Evolutionary conservation across 2,797 vertebrate species (phyloP).

Genomic region (Myotis vivesi): DNA sequence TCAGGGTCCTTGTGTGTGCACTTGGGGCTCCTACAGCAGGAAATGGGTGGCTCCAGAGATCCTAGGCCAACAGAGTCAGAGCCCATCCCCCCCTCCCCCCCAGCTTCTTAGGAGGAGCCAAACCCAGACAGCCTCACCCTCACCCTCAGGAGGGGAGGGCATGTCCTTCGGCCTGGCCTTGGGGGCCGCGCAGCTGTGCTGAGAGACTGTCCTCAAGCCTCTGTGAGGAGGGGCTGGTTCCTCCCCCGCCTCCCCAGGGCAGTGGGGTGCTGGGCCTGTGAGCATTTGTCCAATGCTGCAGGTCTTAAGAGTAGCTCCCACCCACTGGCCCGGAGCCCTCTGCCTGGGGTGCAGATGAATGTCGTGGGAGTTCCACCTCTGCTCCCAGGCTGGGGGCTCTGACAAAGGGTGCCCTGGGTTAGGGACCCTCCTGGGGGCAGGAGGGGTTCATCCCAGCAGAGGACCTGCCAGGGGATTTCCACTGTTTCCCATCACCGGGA

Average conservation of each 20-base stretch:
- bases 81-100: background rate
- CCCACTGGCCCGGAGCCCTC: background rate
- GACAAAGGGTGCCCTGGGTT: rapidly evolving
- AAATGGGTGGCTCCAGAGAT: background rate
- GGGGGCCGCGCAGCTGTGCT: rapidly evolving
- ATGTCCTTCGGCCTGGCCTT: rapidly evolving
- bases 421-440: rapidly evolving
- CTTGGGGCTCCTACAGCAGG: background rate
- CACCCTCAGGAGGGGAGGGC: rapidly evolving
- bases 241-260: background rate
- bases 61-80: background rate
- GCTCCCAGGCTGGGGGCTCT: background rate
- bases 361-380: background rate
- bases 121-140: background rate
- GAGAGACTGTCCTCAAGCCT: background rate
- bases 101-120: rapidly evolving
- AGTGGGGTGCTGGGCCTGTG: rapidly evolving
- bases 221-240: background rate
- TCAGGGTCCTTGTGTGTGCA: background rate
- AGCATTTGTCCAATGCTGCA: rapidly evolving
- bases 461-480: rapidly evolving
- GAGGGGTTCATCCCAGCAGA: too few species aligned
- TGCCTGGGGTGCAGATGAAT: rapidly evolving
- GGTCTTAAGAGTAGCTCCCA: background rate
- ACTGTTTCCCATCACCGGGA: rapidly evolving